Percentiles rank a stretch among this genome's conserved stretches.
Evolutionary conservation across 2,888 invertebrate species (phyloP).

Genomic region (Lepeophtheirus nordmannii): DNA sequence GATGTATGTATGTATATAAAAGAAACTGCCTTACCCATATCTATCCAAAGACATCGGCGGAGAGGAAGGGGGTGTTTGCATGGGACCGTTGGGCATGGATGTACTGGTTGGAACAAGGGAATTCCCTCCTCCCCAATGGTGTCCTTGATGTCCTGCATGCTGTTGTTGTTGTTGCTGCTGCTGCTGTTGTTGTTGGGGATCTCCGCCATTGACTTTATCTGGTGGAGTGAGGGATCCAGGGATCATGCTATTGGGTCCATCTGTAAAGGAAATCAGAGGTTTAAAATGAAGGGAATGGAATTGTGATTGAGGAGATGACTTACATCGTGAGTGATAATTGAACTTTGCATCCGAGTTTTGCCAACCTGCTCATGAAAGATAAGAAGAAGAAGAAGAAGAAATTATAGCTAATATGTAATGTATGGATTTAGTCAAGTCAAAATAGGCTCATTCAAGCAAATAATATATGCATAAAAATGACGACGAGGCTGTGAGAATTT

Average conservation of each 20-base stretch:
- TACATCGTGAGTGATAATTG: slow-evolving; percentile 1
- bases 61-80: slow-evolving; percentile 61
- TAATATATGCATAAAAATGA: too few species aligned
- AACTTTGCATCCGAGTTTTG: neutral
- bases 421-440: too few species aligned
- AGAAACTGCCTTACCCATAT: slow-evolving; percentile 33
- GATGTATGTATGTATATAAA: too few species aligned
- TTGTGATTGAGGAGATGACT: too few species aligned
- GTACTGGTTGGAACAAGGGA: slow-evolving; percentile 27
- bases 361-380: neutral
- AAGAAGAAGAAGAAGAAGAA: neutral
- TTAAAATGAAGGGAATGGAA: too few species aligned
- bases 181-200: slow-evolving; percentile 31
- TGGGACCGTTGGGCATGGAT: slow-evolving; percentile 47
- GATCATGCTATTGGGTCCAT: slow-evolving; percentile 29
- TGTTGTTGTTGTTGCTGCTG: slow-evolving; percentile 27
- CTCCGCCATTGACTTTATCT: slow-evolving; percentile 36
- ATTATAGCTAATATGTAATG: too few species aligned
- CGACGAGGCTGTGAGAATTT: too few species aligned
- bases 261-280: slow-evolving; percentile 25
- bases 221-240: slow-evolving; percentile 37
- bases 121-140: slow-evolving; percentile 40
- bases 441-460: too few species aligned
- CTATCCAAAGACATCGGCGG: slow-evolving; percentile 34
- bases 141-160: slow-evolving; percentile 26